These are phyloP conservation scores for Athene cunicularia DNA, from an alignment of 2,113 vertebrate genomes.

Conservation along the genomic window DNA sequence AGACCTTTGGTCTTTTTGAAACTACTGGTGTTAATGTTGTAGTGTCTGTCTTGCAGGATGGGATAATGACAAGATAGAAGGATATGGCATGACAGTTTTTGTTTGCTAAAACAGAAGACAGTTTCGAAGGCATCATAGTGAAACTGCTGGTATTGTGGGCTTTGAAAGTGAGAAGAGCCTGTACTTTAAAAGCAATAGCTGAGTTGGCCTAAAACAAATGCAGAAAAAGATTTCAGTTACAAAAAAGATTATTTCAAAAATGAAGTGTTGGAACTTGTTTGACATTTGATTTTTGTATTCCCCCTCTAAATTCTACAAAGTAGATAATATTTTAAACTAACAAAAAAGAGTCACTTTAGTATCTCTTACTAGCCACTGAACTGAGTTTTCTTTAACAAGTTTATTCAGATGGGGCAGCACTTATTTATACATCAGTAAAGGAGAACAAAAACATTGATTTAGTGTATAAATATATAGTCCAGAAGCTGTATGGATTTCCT, in stretches of 20 bases:
- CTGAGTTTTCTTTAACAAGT: slow-evolving; percentile 80
- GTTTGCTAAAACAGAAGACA: not conserved
- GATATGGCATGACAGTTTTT: not conserved
- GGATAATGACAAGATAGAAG: not conserved
- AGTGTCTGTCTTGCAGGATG: not conserved
- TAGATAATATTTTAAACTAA: not conserved
- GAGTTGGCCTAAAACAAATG: not conserved
- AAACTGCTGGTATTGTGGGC: not conserved
- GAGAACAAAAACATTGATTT: slow-evolving; percentile 98
- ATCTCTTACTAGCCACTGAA: not conserved
- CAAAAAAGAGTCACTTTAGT: not conserved
- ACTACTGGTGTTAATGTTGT: not conserved
- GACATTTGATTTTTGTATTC: not conserved
- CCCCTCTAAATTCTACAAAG: not conserved
- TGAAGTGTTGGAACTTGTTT: not conserved
- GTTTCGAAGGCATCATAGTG: not conserved
- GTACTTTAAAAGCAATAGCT: not conserved
- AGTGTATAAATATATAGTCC: slow-evolving; percentile 98
- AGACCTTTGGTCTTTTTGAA: not conserved
- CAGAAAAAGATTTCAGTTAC: not conserved
- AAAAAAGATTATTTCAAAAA: not conserved
- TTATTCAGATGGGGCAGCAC: slow-evolving; percentile 90
- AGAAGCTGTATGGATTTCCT: slow-evolving; percentile 96
- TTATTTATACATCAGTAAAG: slow-evolving; percentile 98
- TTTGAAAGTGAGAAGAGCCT: not conserved